A percentile compares a stretch with the other conserved stretches of the same genome.
Conservation (phyloP, 1,140 invertebrate species). For the Hylyphantes graminicola region DNA sequence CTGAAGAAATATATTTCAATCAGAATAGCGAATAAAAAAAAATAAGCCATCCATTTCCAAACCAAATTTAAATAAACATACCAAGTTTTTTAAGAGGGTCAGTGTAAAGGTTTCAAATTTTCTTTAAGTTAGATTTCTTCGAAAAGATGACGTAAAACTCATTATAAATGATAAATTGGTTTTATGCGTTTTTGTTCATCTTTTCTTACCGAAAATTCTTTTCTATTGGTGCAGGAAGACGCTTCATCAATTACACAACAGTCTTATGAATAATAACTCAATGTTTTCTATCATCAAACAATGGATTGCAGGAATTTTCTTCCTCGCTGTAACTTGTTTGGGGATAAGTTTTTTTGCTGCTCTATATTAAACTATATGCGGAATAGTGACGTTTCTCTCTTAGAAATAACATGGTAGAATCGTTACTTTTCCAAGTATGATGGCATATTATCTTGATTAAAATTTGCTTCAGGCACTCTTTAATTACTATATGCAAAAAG, state of each 20-base stretch:
- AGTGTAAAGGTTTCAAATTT: conserved; percentile 21
- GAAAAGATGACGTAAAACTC: conserved; percentile 39
- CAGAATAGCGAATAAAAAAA: too few relatives aligned
- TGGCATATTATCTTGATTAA: too few relatives aligned
- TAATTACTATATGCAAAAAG: too few relatives aligned
- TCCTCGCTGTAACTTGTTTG: conserved; percentile 12
- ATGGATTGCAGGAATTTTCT: conserved; percentile 9
- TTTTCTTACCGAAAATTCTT: conserved; percentile 24
- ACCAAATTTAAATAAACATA: conserved; percentile 3
- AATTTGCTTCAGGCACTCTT: too few relatives aligned
- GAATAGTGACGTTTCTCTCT: too few relatives aligned
- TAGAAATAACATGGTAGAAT: too few relatives aligned
- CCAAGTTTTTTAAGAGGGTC: conserved; percentile 3
- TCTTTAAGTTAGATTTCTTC: background rate
- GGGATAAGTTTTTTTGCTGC: background rate
- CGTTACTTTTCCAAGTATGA: too few relatives aligned
- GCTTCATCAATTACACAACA: conserved; percentile 39
- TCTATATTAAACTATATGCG: too few relatives aligned
- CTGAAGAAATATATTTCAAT: too few relatives aligned
- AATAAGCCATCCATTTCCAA: background rate
- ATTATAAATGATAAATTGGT: conserved; percentile 48
- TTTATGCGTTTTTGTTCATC: conserved; percentile 30
- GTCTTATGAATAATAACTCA: conserved; percentile 51
- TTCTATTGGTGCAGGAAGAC: conserved; percentile 17
- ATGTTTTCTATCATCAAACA: conserved; percentile 49